Conservation (phyloP, 2,797 vertebrate genomes). For the Rhabdophis nuchalis region DNA sequence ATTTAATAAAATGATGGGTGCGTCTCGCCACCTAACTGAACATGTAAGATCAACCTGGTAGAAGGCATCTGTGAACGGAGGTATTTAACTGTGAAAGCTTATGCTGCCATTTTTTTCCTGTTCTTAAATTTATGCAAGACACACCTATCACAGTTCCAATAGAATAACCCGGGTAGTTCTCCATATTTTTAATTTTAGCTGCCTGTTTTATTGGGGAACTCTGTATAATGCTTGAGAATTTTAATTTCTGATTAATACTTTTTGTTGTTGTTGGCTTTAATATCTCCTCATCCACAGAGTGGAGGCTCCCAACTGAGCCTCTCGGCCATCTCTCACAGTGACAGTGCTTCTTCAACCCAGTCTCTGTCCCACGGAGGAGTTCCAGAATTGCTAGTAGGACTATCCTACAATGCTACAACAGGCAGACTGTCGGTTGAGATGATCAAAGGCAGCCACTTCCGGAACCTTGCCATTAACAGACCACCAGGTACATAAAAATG, state of each 20-base stretch:
- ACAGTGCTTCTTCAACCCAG: slow-evolving; percentile 86
- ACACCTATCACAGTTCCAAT: neutral
- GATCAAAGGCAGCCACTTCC: slow-evolving; percentile 97
- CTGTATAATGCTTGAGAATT: neutral
- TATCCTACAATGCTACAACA: slow-evolving; percentile 91
- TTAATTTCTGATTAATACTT: neutral
- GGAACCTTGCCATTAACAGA: slow-evolving; percentile 89
- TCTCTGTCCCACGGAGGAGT: slow-evolving; percentile 89
- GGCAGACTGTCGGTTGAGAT: slow-evolving; percentile 94
- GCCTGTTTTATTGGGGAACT: too few relatives aligned
- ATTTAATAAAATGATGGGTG: neutral
- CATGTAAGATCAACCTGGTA: neutral
- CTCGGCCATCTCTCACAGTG: slow-evolving; percentile 84
- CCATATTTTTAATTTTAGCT: neutral
- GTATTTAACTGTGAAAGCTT: neutral
- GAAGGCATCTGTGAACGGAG: neutral
- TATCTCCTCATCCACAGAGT: slow-evolving; percentile 73
- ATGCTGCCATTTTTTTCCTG: neutral
- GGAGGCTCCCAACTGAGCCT: slow-evolving; percentile 84
- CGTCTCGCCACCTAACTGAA: neutral
- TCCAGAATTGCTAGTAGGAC: slow-evolving; percentile 91
- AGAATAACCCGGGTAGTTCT: neutral
- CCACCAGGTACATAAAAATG: slow-evolving; percentile 81
- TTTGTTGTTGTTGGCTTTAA: neutral
- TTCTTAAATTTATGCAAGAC: neutral